Conservation (phyloP, 2,113 vertebrate species). For the Progne subis region DNA sequence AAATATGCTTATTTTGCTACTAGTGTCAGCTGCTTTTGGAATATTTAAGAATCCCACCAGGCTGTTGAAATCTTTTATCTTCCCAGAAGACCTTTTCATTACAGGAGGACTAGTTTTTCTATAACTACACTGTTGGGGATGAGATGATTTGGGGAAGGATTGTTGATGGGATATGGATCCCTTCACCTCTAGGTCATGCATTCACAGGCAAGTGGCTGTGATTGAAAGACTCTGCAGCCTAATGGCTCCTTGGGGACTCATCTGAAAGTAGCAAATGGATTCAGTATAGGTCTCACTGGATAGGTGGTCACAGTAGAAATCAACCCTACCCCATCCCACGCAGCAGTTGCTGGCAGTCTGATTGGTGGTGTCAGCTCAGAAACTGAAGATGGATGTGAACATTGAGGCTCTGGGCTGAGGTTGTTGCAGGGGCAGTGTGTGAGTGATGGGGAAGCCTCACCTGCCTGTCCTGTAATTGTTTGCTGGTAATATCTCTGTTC, state of each 20-base stretch:
- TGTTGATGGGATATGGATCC: constrained; percentile 53
- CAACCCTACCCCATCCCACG: background rate
- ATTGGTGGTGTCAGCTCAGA: background rate
- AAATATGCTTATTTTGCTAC: background rate
- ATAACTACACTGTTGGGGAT: background rate
- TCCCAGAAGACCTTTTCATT: constrained; percentile 18
- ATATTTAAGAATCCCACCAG: background rate
- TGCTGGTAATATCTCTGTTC: background rate
- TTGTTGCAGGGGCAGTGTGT: background rate
- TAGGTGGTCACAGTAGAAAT: background rate
- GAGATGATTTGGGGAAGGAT: constrained; percentile 39
- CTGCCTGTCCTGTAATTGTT: background rate
- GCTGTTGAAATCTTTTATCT: background rate
- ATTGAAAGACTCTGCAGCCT: constrained; percentile 41
- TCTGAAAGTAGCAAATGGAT: constrained; percentile 34
- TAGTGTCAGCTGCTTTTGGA: background rate
- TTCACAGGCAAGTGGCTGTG: constrained; percentile 24
- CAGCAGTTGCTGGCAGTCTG: background rate
- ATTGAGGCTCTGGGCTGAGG: background rate
- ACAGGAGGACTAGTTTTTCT: background rate
- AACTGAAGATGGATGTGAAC: background rate
- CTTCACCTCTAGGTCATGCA: constrained; percentile 51
- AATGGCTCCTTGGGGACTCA: background rate
- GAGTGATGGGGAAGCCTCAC: background rate
- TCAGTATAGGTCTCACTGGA: background rate